These are phyloP conservation scores for Diplodus sargus DNA, from an alignment of 2,797 vertebrate species.

Conservation along the genomic window DNA sequence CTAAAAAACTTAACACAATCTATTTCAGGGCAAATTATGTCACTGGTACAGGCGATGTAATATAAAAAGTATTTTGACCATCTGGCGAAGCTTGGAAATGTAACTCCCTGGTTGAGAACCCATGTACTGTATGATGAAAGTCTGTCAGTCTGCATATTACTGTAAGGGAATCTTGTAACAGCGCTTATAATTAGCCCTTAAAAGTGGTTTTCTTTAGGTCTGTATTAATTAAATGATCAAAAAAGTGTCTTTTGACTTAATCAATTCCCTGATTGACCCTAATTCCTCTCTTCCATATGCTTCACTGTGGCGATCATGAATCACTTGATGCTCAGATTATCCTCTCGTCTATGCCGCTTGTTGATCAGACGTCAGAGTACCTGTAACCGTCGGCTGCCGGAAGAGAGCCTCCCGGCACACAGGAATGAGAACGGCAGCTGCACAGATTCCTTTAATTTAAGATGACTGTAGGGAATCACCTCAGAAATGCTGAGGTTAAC, in stretches of 20 bases:
- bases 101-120: too few species aligned
- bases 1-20: too few species aligned
- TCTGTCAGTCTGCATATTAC: background rate
- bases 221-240: background rate
- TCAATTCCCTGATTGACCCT: background rate
- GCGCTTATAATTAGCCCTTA: background rate
- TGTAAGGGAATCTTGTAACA: background rate
- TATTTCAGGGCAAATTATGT: too few species aligned
- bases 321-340: background rate
- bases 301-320: too few species aligned
- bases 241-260: background rate
- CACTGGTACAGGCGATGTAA: too few species aligned
- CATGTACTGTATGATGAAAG: too few species aligned
- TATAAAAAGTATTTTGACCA: too few species aligned
- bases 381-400: background rate
- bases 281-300: background rate
- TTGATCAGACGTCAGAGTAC: conserved; percentile 13
- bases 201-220: background rate
- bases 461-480: conserved; percentile 54
- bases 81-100: too few species aligned
- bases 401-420: conserved; percentile 1
- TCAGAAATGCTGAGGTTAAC: conserved; percentile 55
- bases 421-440: conserved; percentile 16
- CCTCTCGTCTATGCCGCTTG: background rate
- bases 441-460: conserved; percentile 50